phyloP scores from a whole-genome alignment of 2,113 vertebrate species.

The Clarias macrocephalus region DNA sequence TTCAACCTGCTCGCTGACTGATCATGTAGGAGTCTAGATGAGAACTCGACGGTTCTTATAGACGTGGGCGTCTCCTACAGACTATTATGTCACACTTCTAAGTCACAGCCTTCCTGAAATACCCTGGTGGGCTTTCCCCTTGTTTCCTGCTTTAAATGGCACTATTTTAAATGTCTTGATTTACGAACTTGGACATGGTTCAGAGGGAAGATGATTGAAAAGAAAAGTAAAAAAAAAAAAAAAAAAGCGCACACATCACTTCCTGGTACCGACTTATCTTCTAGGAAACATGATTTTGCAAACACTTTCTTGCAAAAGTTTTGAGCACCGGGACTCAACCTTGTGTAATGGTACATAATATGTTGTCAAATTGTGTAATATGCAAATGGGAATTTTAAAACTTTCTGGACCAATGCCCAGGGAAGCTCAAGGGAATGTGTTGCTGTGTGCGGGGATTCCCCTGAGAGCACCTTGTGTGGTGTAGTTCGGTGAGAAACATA shows the following conservation, averaged over 20 bases:
- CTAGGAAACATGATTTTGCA: background rate
- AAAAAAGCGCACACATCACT: background rate
- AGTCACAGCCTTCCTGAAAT: constrained; percentile 35
- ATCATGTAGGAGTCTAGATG: background rate
- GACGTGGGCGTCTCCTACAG: constrained; percentile 34
- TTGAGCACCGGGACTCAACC: background rate
- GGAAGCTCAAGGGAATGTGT: background rate
- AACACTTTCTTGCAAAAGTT: background rate
- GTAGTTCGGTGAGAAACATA: background rate
- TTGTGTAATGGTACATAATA: background rate
- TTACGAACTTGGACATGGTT: background rate
- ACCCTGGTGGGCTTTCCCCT: constrained; percentile 44
- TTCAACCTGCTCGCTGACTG: background rate
- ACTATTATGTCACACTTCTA: constrained; percentile 19
- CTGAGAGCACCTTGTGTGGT: background rate
- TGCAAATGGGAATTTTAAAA: background rate
- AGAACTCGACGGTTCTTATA: background rate
- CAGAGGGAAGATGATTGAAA: background rate
- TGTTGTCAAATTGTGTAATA: background rate
- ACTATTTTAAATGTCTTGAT: constrained; percentile 11
- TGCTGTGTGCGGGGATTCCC: background rate
- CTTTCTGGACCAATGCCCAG: background rate
- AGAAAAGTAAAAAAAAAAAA: too few species aligned
- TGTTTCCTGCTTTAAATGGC: constrained; percentile 30
- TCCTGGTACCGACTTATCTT: background rate